Percentiles rank a stretch among this genome's conserved stretches.
These are phyloP conservation scores for Agonopterix alstromeriana DNA, from an alignment of 2,888 invertebrate species.

Conservation along the genomic window DNA sequence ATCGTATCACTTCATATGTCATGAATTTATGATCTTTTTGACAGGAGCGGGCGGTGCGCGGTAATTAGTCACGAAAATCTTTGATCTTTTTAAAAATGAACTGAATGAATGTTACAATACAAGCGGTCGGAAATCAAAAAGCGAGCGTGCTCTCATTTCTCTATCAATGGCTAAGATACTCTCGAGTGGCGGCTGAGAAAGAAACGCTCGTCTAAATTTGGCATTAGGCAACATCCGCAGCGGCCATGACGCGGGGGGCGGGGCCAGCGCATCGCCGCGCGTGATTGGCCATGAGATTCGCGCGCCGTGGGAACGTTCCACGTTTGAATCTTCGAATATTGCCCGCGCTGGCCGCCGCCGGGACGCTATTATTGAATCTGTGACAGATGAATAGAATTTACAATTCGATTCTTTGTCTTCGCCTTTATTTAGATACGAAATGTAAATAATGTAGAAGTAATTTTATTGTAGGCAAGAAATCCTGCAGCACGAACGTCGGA, in stretches of 20 bases:
- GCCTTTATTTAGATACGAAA: too few species aligned
- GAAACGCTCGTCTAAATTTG: conserved; percentile 61
- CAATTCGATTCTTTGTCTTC: conserved; percentile 3
- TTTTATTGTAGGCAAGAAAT: too few species aligned
- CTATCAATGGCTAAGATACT: conserved; percentile 1
- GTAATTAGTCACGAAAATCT: conserved; percentile 21
- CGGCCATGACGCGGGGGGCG: conserved; percentile 69
- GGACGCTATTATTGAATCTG: conserved; percentile 19
- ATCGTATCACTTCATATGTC: conserved; percentile 21
- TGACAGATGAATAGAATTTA: conserved; percentile 21
- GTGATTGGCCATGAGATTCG: conserved; percentile 59
- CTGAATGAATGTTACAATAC: background rate
- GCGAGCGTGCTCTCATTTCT: conserved; percentile 1
- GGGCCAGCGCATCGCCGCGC: conserved; percentile 41
- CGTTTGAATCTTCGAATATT: conserved; percentile 38
- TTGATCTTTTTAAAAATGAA: conserved; percentile 4
- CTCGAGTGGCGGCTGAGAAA: conserved; percentile 24
- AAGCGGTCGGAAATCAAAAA: background rate
- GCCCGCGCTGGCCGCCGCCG: conserved; percentile 12
- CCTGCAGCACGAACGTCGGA: background rate
- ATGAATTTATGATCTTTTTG: conserved; percentile 23
- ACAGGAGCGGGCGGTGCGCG: conserved; percentile 21
- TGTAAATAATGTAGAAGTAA: too few species aligned
- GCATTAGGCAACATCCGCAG: conserved; percentile 53
- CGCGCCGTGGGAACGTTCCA: conserved; percentile 39